A percentile compares a stretch with the other conserved stretches of the same genome.
Evolutionary conservation across 2,888 invertebrate species (phyloP).

Genomic region (Patella caerulea): DNA sequence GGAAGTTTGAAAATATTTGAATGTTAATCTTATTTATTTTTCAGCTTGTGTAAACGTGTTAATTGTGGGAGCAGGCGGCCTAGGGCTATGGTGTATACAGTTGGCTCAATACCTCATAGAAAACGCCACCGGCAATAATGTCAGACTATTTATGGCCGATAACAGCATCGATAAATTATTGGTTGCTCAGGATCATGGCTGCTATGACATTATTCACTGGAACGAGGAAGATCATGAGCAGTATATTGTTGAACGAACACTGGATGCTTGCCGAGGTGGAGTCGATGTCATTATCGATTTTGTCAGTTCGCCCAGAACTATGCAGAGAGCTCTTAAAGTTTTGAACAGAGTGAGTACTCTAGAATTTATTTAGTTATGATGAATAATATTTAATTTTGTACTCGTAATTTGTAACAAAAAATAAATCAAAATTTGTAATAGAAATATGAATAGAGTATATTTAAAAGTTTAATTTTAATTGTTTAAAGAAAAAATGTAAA

Average conservation of each 20-base stretch:
- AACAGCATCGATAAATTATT: slow-evolving; percentile 75
- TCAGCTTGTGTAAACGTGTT: slow-evolving; percentile 83
- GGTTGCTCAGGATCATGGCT: slow-evolving; percentile 68
- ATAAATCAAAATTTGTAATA: not conserved
- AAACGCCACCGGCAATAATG: slow-evolving; percentile 70
- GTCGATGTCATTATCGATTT: slow-evolving; percentile 96
- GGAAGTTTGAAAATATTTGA: not conserved
- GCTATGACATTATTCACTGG: slow-evolving; percentile 89
- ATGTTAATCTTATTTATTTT: slow-evolving; percentile 23
- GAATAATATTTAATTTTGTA: too few species aligned
- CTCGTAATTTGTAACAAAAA: too few species aligned
- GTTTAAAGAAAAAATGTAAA: too few species aligned
- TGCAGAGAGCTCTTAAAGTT: slow-evolving; percentile 91
- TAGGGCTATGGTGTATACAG: slow-evolving; percentile 93
- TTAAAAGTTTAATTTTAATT: too few species aligned
- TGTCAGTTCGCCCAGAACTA: slow-evolving; percentile 91
- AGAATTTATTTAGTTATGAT: too few species aligned
- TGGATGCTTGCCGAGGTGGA: slow-evolving; percentile 87
- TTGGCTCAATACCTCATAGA: slow-evolving; percentile 89
- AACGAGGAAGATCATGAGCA: slow-evolving; percentile 90
- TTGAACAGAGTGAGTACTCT: slow-evolving; percentile 78
- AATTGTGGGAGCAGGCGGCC: slow-evolving; percentile 93
- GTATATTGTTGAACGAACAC: slow-evolving; percentile 92
- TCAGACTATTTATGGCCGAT: slow-evolving; percentile 87
- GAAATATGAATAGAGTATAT: not conserved